phyloP scores from a whole-genome alignment of 2,888 invertebrate genomes.

The Amphipoea oculea region DNA sequence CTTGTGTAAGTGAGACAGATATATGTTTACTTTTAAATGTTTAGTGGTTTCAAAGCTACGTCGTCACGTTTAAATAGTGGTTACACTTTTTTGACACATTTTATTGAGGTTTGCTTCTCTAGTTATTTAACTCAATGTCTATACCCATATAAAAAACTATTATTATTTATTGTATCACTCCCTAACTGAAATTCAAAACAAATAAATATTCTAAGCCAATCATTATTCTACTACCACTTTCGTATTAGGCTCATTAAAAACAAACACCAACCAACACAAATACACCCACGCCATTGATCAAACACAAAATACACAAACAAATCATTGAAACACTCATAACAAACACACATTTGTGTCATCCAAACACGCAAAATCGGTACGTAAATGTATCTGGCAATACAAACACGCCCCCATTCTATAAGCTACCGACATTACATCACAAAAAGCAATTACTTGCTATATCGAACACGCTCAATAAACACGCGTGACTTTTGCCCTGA shows the following conservation, averaged over 20 bases:
- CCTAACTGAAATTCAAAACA: conserved; percentile 5
- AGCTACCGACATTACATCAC: conserved; percentile 55
- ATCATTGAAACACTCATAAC: conserved; percentile 31
- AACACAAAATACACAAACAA: conserved; percentile 36
- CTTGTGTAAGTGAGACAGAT: no score
- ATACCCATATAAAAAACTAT: no score
- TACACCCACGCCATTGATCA: conserved; percentile 25
- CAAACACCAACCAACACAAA: neutral
- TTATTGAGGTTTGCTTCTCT: no score
- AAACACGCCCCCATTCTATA: conserved; percentile 47
- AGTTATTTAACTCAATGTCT: no score
- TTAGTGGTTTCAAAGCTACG: no score
- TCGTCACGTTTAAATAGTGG: no score
- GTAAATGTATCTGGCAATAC: conserved; percentile 23
- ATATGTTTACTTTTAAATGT: no score
- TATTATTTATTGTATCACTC: neutral
- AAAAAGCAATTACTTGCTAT: conserved; percentile 54
- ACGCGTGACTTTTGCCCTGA: conserved; percentile 28
- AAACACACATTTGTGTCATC: conserved; percentile 36
- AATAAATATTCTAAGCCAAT: conserved; percentile 22
- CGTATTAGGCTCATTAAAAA: conserved; percentile 1
- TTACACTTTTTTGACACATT: no score
- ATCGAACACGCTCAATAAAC: conserved; percentile 40
- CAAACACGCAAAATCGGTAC: conserved; percentile 39
- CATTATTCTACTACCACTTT: neutral